These are phyloP conservation scores for Sacculina carcini DNA, from an alignment of 2,888 invertebrate genomes.

Conservation along the genomic window DNA sequence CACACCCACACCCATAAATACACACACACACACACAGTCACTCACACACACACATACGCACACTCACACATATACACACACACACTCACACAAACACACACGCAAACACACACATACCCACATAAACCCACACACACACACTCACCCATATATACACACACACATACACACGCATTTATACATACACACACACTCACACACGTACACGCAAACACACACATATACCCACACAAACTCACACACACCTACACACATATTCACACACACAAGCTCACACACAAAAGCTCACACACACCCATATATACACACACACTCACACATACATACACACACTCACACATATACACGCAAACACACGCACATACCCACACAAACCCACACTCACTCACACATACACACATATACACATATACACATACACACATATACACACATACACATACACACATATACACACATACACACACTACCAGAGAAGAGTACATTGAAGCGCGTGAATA, in stretches of 20 bases:
- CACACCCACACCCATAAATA: no score
- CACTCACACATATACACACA: neutral
- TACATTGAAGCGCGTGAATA: no score
- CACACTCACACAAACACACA: no score
- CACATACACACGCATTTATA: slow-evolving; percentile 3
- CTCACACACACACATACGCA: no score
- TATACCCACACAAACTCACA: no score
- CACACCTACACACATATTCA: neutral
- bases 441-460: slow-evolving; percentile 2
- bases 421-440: neutral
- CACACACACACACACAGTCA: neutral
- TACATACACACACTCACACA: neutral
- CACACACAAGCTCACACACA: no score
- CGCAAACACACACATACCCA: no score
- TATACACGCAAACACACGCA: neutral
- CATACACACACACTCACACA: no score
- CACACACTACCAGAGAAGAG: no score
- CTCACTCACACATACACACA: slow-evolving; percentile 1
- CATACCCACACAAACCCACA: neutral
- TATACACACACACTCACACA: neutral
- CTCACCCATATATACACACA: no score
- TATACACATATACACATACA: slow-evolving; percentile 3
- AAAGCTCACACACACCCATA: neutral
- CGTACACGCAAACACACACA: neutral
- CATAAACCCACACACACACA: no score